These are phyloP conservation scores for Cottoperca gobio DNA, from an alignment of 2,797 vertebrate species.

Conservation along the genomic window DNA sequence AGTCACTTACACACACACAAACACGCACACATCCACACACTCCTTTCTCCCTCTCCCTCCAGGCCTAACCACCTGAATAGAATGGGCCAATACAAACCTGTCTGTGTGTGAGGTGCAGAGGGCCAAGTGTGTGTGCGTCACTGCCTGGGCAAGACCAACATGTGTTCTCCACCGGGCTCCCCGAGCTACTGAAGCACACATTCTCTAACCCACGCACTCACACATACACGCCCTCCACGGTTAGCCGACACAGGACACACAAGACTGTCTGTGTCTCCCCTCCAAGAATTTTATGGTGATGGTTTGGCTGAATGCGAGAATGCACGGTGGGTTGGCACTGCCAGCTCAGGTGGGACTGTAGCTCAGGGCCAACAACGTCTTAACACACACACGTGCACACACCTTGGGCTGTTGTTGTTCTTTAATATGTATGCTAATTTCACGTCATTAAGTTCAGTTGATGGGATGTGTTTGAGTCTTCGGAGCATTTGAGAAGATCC, in stretches of 20 bases:
- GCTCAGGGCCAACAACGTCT: constrained; percentile 46
- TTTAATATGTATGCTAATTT: constrained; percentile 80
- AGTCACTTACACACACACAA: constrained; percentile 56
- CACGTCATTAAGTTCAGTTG: constrained; percentile 42
- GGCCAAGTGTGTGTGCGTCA: constrained; percentile 88
- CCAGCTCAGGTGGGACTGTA: constrained; percentile 72
- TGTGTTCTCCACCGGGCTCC: constrained; percentile 73
- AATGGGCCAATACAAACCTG: constrained; percentile 82
- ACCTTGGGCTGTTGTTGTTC: constrained; percentile 57
- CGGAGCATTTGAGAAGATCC: constrained; percentile 59
- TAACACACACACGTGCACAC: constrained; percentile 24
- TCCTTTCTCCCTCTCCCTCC: constrained; percentile 71
- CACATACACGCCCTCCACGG: constrained; percentile 59
- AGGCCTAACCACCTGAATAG: constrained; percentile 84
- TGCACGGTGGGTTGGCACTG: constrained; percentile 62
- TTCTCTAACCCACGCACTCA: constrained; percentile 52
- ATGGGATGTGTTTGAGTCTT: constrained; percentile 46
- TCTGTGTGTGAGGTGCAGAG: constrained; percentile 81
- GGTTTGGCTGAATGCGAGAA: constrained; percentile 75
- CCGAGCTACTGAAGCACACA: constrained; percentile 61
- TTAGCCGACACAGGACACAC: constrained; percentile 72
- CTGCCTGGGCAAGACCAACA: constrained; percentile 78
- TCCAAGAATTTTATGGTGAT: constrained; percentile 80
- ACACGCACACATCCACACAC: constrained; percentile 54
- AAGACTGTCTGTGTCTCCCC: constrained; percentile 77